Evolutionary conservation across 2,113 vertebrate genomes (phyloP).

Genomic region (Cyphomyrus discorhynchus): DNA sequence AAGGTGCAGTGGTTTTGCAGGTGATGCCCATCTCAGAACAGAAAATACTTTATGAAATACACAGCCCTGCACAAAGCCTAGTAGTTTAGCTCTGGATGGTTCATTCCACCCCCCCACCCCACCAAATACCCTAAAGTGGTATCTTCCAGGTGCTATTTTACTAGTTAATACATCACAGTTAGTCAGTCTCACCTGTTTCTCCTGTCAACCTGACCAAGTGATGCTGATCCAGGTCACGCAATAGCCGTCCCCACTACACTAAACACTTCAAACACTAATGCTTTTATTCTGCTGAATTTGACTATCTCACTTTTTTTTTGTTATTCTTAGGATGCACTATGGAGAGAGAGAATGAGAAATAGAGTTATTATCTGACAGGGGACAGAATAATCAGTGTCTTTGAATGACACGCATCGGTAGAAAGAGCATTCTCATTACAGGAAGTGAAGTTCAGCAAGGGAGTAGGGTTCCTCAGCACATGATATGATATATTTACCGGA

Average conservation of each 20-base stretch:
- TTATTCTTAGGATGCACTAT: neutral
- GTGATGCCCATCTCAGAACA: neutral
- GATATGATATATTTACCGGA: conserved; percentile 38
- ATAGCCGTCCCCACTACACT: conserved; percentile 41
- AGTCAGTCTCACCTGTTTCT: conserved; percentile 51
- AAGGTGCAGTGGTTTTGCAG: neutral
- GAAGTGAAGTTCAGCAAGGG: conserved; percentile 28
- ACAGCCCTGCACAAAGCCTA: neutral
- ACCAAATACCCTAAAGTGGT: conserved; percentile 29
- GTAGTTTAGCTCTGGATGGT: neutral
- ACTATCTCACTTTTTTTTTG: conserved; percentile 13
- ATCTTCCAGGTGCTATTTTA: conserved; percentile 36
- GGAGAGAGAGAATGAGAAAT: conserved; percentile 5
- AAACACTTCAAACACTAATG: conserved; percentile 39
- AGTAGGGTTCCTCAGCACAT: conserved; percentile 18
- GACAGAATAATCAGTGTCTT: conserved; percentile 33
- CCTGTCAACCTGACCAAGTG: conserved; percentile 37
- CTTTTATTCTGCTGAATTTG: conserved; percentile 43
- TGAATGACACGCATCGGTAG: conserved; percentile 43
- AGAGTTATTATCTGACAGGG: conserved; percentile 18
- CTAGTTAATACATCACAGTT: conserved; percentile 23
- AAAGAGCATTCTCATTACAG: conserved; percentile 41
- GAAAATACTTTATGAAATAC: neutral
- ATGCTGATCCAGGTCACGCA: conserved; percentile 34
- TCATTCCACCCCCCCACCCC: neutral